Evolutionary conservation across 2,797 vertebrate species (phyloP), one percentile per base, ranked within the genome.

Genomic region (Halcyon badia): DNA sequence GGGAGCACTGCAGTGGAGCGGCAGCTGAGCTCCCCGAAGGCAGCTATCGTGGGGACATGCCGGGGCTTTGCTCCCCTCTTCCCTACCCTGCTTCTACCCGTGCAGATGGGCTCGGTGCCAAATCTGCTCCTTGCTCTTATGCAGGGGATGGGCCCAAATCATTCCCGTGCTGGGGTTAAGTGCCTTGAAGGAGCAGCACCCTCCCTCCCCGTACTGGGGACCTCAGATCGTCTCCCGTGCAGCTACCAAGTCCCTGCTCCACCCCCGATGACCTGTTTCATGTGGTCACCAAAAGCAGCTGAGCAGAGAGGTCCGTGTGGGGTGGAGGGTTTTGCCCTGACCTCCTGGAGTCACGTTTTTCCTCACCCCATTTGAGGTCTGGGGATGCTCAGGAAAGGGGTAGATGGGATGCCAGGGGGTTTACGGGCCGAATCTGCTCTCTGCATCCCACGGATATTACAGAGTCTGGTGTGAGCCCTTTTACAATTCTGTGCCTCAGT

Each of bases 131-230:
- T 92, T 44, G 71, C 68, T 77, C 41, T 80, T 13, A 31, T 0
- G 4, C 82, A 83, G 39, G 41, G 81, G 51, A 82, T 44, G 52
- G 77, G 46, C 62, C 66, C 88, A 64, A 78, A 85, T 42, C 79
- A 33, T 87, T 70, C 82, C 85, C n/a, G 7, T 0, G 0, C 5
- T 80, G 83, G 87, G 26, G 85, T 93, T 91, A 96, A 97, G 96
- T 96, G 96, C 96, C 95, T 97, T 97, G 94, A 85, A 93, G 94
- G 87, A 96, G 76, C 13, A 6, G 82, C 75, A 76, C 33, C 82
- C 35, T 92, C 57, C 52, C 28, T 89, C 46, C 39, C 51, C 24
- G 0, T 16, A 54, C 72, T 77, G 68, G 52, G 69, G 39, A 78
- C 71, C 66, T 24, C 41, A 19, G 14, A 33, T 10, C 12, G 1